These are phyloP conservation scores for Halichondria panicea DNA, from an alignment of 37 sponge, comb jelly and placozoan genomes.

Conservation along the genomic window DNA sequence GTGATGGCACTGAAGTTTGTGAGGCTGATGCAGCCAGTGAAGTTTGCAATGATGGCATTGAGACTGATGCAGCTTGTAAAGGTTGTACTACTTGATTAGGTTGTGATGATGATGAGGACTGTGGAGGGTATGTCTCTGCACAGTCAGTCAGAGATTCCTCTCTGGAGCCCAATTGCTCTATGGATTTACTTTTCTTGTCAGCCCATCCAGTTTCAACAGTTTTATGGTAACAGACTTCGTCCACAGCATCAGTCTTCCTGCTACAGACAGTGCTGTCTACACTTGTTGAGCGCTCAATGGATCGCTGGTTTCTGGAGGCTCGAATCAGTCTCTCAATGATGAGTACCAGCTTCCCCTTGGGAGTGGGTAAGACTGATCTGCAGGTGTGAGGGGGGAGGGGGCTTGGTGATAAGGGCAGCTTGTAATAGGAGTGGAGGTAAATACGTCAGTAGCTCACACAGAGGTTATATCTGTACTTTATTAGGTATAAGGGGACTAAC, in stretches of 20 bases:
- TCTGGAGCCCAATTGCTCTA: not conserved
- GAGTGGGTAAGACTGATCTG: not conserved
- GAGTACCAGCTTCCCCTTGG: conserved; percentile 1
- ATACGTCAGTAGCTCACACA: no score
- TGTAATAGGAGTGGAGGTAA: no score
- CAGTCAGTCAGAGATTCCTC: not conserved
- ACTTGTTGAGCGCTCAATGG: not conserved
- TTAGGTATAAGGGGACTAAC: no score
- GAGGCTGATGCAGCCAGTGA: no score
- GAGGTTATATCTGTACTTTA: no score
- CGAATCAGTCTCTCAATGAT: not conserved
- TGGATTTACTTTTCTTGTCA: not conserved
- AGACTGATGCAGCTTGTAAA: no score
- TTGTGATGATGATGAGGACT: no score
- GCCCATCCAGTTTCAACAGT: not conserved
- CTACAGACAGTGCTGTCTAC: not conserved
- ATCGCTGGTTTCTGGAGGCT: not conserved
- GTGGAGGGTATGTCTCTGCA: not conserved
- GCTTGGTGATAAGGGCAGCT: no score
- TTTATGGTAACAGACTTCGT: not conserved
- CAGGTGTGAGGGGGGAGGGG: not conserved
- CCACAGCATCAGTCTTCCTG: not conserved
- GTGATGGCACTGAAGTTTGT: no score
- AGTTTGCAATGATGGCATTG: no score
- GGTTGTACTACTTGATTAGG: no score